These are phyloP conservation scores for Pseudocheirus occidentalis DNA, from an alignment of 2,797 vertebrate genomes.

Conservation along the genomic window DNA sequence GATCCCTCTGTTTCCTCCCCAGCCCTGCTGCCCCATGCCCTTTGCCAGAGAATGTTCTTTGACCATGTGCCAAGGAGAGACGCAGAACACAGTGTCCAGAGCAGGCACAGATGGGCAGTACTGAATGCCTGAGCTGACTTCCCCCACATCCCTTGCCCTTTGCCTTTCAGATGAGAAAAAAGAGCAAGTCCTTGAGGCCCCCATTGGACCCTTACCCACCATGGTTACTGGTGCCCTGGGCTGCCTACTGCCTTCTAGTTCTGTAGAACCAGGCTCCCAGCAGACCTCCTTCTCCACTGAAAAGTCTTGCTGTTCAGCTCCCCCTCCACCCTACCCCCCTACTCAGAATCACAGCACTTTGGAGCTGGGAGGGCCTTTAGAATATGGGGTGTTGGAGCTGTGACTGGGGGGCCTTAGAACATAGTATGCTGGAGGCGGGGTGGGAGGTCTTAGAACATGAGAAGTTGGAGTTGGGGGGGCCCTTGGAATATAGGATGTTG, in stretches of 20 bases:
- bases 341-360: neutral
- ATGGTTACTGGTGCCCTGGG: neutral
- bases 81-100: conserved; percentile 79
- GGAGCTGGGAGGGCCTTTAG: neutral
- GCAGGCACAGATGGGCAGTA: conserved; percentile 57
- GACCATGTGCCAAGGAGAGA: conserved; percentile 67
- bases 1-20: no score
- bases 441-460: neutral
- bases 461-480: neutral
- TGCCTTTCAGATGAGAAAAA: neutral
- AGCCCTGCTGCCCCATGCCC: conserved; percentile 35
- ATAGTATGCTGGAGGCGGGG: neutral
- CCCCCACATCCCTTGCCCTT: neutral
- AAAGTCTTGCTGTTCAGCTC: neutral
- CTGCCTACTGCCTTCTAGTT: neutral
- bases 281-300: neutral
- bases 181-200: conserved; percentile 46
- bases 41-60: conserved; percentile 76
- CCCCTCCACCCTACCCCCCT: no score
- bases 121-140: neutral
- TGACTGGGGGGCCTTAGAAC: neutral
- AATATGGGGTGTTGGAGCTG: neutral
- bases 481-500: neutral
- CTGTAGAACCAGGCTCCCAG: neutral
- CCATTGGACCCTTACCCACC: neutral